Percentiles rank a stretch among this genome's conserved stretches.
Conservation (phyloP, 53 echinoderm and acorn worm genomes). For the Hippasteria phrygiana region DNA sequence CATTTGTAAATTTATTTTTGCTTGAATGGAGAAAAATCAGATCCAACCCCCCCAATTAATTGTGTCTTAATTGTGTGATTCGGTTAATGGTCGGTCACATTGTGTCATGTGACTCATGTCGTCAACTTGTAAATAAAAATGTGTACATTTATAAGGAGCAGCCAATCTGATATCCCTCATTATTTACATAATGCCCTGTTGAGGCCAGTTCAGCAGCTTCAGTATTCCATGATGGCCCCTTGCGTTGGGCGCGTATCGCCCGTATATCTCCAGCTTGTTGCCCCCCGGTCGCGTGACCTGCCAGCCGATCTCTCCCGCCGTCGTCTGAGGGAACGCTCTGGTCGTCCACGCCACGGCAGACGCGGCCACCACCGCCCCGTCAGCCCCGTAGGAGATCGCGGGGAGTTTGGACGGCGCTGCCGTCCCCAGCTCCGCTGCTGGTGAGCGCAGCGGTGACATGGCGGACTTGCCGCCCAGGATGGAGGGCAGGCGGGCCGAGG, state of each 20-base stretch:
- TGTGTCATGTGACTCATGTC: no score
- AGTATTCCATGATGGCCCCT: slow-evolving; percentile 88
- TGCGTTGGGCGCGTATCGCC: slow-evolving; percentile 92
- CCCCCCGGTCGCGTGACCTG: slow-evolving; percentile 43
- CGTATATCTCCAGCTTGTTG: slow-evolving; percentile 83
- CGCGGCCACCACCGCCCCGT: not conserved
- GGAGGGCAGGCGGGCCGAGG: slow-evolving; percentile 46
- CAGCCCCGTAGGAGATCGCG: not conserved
- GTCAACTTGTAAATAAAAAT: no score
- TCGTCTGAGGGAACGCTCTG: slow-evolving; percentile 71
- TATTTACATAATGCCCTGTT: slow-evolving; percentile 75
- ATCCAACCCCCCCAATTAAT: no score
- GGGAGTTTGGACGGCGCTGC: slow-evolving; percentile 46
- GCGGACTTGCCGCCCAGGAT: not conserved
- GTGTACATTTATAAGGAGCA: no score
- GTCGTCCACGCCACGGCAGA: not conserved
- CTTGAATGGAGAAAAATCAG: no score
- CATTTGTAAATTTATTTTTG: no score
- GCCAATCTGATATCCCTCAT: not conserved
- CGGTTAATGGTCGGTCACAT: no score
- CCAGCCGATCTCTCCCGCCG: slow-evolving; percentile 89
- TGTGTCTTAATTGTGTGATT: no score
- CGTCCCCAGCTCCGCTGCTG: slow-evolving; percentile 45
- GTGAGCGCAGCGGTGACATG: not conserved
- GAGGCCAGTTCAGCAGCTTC: slow-evolving; percentile 94